These are phyloP conservation scores for Lerema accius DNA, from an alignment of 1,140 invertebrate species.

Conservation along the genomic window DNA sequence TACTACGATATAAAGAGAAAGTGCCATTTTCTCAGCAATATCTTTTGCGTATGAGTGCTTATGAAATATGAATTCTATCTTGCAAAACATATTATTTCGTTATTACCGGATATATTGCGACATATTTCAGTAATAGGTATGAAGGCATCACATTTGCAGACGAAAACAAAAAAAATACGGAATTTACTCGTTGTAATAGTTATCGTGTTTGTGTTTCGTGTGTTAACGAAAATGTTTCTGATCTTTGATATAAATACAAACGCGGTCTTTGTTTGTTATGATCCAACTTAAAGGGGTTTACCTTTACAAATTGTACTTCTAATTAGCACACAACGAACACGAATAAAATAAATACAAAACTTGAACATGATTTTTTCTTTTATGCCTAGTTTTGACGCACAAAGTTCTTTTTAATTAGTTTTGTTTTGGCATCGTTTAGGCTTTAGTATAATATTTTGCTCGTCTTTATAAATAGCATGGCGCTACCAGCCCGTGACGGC, in stretches of 20 bases:
- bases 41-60: constrained; percentile 71
- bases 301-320: background rate
- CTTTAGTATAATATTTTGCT: too few species aligned
- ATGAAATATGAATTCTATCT: constrained; percentile 80
- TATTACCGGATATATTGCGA: constrained; percentile 72
- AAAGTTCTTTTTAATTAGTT: constrained; percentile 15
- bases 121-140: constrained; percentile 35
- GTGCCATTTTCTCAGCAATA: constrained; percentile 69
- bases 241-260: constrained; percentile 15
- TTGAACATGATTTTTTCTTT: too few species aligned
- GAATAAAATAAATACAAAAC: background rate
- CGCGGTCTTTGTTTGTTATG: background rate
- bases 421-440: too few species aligned
- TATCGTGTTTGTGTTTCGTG: constrained; percentile 18
- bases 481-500: constrained; percentile 53
- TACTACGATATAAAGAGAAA: constrained; percentile 72
- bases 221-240: constrained; percentile 24
- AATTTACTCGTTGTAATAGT: constrained; percentile 21
- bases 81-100: constrained; percentile 77
- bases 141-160: constrained; percentile 18
- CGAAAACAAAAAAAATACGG: constrained; percentile 20
- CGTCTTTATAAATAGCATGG: constrained; percentile 27
- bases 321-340: constrained; percentile 2
- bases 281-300: background rate
- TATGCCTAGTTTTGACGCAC: too few species aligned